A percentile compares a stretch with the other conserved stretches of the same genome.
Conservation (phyloP, 2,888 invertebrate species). For the Machimus atricapillus region DNA sequence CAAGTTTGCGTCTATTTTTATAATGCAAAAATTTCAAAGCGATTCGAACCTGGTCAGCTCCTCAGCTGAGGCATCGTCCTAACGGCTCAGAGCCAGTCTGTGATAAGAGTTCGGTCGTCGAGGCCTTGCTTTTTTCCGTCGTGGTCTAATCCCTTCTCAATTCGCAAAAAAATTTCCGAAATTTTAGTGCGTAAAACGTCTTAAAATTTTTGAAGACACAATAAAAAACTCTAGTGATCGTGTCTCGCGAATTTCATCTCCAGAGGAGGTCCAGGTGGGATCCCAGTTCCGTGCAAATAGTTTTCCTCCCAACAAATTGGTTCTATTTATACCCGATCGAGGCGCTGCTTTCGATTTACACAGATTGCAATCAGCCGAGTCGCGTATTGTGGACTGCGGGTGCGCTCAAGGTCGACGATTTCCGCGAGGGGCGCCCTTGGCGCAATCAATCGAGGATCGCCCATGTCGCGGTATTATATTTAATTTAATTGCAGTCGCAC, state of each 20-base stretch:
- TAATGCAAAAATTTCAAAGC: conserved; percentile 7
- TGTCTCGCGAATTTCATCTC: not conserved
- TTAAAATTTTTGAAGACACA: not conserved
- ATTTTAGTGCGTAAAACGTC: not conserved
- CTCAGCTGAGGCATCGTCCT: conserved; percentile 12
- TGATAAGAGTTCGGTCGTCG: conserved; percentile 15
- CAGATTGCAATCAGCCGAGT: not conserved
- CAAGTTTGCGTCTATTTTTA: conserved; percentile 9
- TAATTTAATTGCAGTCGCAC: not conserved
- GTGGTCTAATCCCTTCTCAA: not conserved
- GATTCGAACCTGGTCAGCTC: not conserved
- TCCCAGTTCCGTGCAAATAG: not conserved
- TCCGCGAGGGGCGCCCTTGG: not conserved
- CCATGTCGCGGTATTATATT: not conserved
- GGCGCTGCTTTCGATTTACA: not conserved
- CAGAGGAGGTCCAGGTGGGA: not conserved
- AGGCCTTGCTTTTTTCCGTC: not conserved
- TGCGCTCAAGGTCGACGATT: not conserved
- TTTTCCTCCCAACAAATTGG: not conserved
- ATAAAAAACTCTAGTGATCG: not conserved
- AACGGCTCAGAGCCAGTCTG: not conserved
- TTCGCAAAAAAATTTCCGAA: not conserved
- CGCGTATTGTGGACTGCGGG: not conserved
- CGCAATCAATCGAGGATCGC: not conserved
- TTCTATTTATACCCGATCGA: conserved; percentile 16